Base-by-base conservation (phyloP, 2,113 vertebrate species). In the Uria lomvia region DNA sequence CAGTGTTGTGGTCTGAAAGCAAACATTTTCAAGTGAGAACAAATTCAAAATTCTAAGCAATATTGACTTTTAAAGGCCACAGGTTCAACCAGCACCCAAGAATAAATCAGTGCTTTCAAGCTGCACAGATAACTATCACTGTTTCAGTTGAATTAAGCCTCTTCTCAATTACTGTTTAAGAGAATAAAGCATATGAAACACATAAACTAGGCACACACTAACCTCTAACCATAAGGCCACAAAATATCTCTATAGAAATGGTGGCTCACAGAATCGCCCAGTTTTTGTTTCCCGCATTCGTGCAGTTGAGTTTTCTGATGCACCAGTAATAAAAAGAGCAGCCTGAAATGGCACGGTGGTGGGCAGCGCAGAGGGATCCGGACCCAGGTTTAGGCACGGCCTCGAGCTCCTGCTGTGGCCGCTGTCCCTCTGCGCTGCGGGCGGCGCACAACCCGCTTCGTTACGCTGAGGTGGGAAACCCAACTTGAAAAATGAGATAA, bases 1-100 rank as follows among this genome's bases (percentile, higher is more conserved):
- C 92, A 97, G 96, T 83, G 81, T 65, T 67, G 92, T 79, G 83
- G 95, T 96, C 98, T 98, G 97, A 94, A 98, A 98, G 97, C 52
- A 98, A 97, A 96, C 86, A 97, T 95, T 94, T 73, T 93, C 8
- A 93, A 96, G 94, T 86, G 91, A 98, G 91, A 95, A 95, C 12
- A 94, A 71, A 72, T 63, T 94, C 94, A 94, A 95, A 86, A 88
- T 86, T 95, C 60, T 55, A 83, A 84, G 40, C 60, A 93, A 73
- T 78, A 72, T 12, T 82, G 73, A 84, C 47, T 83, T 73, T 32
- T 3, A 88, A 94, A 95, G 43, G 29, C 70, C 73, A 82, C n/a
- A 50, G 34, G 75, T 65, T 92, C 96, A 92, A 73, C 12, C 60
- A 91, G 60, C 32, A 82, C 36, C 8, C 2, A 89, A 55, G 52